These are phyloP conservation scores for Bombyx huttoni DNA, from an alignment of 2,888 invertebrate genomes.

Conservation along the genomic window DNA sequence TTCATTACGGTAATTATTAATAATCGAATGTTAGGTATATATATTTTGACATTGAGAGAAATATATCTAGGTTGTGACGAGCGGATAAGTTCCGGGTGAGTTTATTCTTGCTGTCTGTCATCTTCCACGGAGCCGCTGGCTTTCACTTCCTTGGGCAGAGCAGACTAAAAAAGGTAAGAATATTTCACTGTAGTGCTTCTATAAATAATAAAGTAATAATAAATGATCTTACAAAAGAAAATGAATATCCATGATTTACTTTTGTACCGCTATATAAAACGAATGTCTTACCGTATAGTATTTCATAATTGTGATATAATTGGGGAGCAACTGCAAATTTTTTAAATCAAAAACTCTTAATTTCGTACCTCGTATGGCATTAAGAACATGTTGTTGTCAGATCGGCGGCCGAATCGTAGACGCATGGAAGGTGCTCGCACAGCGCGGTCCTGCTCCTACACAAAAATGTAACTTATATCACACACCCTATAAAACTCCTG, in stretches of 20 bases:
- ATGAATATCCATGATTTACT: no score
- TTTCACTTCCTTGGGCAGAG: constrained; percentile 60
- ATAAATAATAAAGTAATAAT: no score
- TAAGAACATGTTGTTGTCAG: constrained; percentile 76
- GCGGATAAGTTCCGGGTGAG: constrained; percentile 21
- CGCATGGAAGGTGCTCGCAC: constrained; percentile 83
- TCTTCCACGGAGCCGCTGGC: constrained; percentile 51
- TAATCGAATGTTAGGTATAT: constrained; percentile 17
- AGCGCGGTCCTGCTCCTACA: constrained; percentile 73
- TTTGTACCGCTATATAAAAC: no score
- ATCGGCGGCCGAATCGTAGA: constrained; percentile 82
- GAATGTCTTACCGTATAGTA: not conserved
- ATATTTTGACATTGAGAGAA: constrained; percentile 40
- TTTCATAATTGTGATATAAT: not conserved
- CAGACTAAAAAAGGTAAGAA: constrained; percentile 34
- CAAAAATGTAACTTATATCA: constrained; percentile 4
- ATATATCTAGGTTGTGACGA: constrained; percentile 27
- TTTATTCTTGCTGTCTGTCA: constrained; percentile 58
- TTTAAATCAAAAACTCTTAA: not conserved
- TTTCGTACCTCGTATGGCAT: constrained; percentile 55
- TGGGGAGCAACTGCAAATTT: no score
- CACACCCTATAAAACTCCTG: constrained; percentile 5
- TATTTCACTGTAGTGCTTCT: no score
- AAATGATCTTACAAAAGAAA: no score
- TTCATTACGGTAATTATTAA: constrained; percentile 16